Conservation (phyloP, 2,888 invertebrate genomes). For the Cephalotes varians region DNA sequence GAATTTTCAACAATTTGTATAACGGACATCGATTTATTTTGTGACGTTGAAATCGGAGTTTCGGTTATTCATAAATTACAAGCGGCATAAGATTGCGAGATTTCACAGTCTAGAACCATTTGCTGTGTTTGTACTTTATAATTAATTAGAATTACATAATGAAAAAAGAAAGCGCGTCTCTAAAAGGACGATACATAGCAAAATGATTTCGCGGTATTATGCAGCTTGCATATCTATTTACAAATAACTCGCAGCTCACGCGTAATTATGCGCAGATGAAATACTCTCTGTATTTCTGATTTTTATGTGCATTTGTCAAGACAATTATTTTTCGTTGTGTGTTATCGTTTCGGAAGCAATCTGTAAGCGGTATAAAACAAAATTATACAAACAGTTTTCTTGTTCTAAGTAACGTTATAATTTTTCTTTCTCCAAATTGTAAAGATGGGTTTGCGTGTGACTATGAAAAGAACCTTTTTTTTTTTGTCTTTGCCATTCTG, state of each 20-base stretch:
- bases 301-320: constrained; percentile 62
- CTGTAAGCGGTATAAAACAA: constrained; percentile 43
- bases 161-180: neutral
- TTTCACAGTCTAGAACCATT: neutral
- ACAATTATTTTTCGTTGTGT: constrained; percentile 30
- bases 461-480: constrained; percentile 64
- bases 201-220: constrained; percentile 20
- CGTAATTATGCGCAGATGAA: constrained; percentile 57
- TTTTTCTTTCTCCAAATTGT: constrained; percentile 70
- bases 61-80: constrained; percentile 60
- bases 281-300: constrained; percentile 60
- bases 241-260: constrained; percentile 51
- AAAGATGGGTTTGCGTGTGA: constrained; percentile 74
- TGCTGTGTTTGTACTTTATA: constrained; percentile 7
- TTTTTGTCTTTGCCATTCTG: constrained; percentile 58
- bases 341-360: constrained; percentile 43
- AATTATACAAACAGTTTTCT: constrained; percentile 45
- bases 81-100: constrained; percentile 45
- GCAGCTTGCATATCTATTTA: constrained; percentile 48
- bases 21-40: constrained; percentile 63
- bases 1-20: constrained; percentile 51
- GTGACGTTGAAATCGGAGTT: constrained; percentile 56
- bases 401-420: constrained; percentile 55
- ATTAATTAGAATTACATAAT: neutral
- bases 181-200: neutral